Percentiles rank a stretch among this genome's conserved stretches.
Conservation (phyloP, 2,888 invertebrate species). For the Chirona hameri region DNA sequence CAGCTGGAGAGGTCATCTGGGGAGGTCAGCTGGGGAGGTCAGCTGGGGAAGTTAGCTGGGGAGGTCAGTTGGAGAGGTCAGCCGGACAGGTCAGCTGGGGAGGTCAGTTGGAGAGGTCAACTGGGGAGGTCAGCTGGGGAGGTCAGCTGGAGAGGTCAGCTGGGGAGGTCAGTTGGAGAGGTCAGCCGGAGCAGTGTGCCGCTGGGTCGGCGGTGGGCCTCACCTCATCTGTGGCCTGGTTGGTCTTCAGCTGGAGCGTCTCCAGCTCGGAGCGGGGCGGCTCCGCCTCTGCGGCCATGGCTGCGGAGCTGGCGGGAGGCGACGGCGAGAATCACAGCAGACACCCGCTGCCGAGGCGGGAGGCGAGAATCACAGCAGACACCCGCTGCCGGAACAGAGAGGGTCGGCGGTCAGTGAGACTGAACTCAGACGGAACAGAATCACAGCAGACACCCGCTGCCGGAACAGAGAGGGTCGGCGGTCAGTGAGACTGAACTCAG, state of each 20-base stretch:
- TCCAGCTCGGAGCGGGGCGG: conserved; percentile 80
- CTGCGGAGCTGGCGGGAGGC: not conserved
- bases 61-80: too few relatives aligned
- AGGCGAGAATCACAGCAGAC: not conserved
- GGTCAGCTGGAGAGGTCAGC: too few relatives aligned
- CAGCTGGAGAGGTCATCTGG: too few relatives aligned
- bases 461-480: not conserved
- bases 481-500: too few relatives aligned
- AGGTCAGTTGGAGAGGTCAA: too few relatives aligned
- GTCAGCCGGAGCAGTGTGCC: too few relatives aligned
- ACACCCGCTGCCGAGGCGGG: not conserved
- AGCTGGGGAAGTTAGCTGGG: too few relatives aligned
- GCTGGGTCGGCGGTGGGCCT: not conserved
- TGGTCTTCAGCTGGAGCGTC: conserved; percentile 78
- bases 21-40: too few relatives aligned
- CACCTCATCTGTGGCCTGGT: conserved; percentile 78
- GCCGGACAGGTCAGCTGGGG: too few relatives aligned
- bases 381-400: not conserved
- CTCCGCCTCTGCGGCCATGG: not conserved
- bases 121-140: too few relatives aligned
- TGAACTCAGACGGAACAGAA: too few relatives aligned
- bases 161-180: too few relatives aligned
- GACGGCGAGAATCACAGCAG: not conserved
- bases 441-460: not conserved
- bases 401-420: not conserved